These are phyloP conservation scores for Drosophila nr. medialis DNA, from an alignment of 2,888 invertebrate genomes.

Conservation along the genomic window DNA sequence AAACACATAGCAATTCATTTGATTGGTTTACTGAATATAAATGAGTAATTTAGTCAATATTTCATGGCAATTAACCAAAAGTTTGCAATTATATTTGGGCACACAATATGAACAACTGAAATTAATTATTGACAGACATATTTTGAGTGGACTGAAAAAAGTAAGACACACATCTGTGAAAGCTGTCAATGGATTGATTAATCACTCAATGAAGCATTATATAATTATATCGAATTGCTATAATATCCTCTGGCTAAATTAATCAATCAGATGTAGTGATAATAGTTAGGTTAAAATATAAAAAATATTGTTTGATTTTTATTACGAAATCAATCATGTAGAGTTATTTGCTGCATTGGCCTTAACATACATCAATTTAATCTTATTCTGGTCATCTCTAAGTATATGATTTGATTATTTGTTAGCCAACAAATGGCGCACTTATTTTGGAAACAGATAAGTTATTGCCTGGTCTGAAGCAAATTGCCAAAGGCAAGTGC, in stretches of 20 bases:
- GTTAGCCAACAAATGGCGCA: conserved; percentile 6
- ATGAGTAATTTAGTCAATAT: conserved; percentile 13
- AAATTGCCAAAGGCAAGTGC: conserved; percentile 2
- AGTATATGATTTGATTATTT: neutral
- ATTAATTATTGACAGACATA: conserved; percentile 5
- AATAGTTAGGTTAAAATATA: neutral
- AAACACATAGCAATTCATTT: conserved; percentile 3
- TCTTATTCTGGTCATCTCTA: neutral
- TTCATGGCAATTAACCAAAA: conserved; percentile 19
- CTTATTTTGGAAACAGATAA: neutral
- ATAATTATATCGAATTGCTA: neutral
- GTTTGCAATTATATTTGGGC: conserved; percentile 1
- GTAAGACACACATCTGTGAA: neutral
- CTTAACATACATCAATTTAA: neutral
- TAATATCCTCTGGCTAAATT: neutral
- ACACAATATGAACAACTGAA: conserved; percentile 7
- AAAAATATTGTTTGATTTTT: neutral
- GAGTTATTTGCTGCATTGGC: neutral
- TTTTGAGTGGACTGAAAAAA: neutral
- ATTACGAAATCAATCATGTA: neutral
- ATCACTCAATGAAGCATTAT: neutral
- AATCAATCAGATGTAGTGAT: neutral
- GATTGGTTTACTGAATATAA: neutral
- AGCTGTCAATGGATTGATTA: neutral
- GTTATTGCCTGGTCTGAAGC: neutral